phyloP scores from a whole-genome alignment of 2,797 vertebrate species.

The Myiothlypis coronata region DNA sequence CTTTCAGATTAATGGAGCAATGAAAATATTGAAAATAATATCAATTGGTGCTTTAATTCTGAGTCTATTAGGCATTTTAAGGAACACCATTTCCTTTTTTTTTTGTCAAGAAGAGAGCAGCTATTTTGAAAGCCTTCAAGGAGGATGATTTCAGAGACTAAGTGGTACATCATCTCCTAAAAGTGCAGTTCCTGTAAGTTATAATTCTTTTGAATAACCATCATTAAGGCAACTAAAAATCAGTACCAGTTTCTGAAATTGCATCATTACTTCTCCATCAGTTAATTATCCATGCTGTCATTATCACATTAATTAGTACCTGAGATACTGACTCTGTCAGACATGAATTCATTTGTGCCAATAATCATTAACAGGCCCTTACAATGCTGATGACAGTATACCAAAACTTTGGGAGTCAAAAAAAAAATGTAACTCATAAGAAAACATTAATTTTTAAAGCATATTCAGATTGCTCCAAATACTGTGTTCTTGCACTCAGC shows the following conservation, averaged over 20 bases:
- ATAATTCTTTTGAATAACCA: slow-evolving; percentile 4
- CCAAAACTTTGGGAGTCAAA: not conserved
- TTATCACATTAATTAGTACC: slow-evolving; percentile 56
- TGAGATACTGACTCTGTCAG: slow-evolving; percentile 44
- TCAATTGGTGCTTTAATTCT: not conserved
- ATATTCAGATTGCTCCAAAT: not conserved
- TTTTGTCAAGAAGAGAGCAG: not conserved
- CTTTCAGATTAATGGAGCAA: not conserved
- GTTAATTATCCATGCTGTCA: slow-evolving; percentile 53
- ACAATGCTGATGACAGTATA: slow-evolving; percentile 23
- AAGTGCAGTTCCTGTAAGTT: not conserved
- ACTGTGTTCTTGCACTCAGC: not conserved
- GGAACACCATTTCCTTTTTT: not conserved
- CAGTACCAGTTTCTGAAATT: slow-evolving; percentile 29
- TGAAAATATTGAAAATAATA: not conserved
- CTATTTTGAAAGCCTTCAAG: not conserved
- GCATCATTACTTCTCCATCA: slow-evolving; percentile 44
- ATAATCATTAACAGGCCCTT: slow-evolving; percentile 44
- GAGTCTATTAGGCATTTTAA: not conserved
- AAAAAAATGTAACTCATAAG: not conserved
- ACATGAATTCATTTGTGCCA: slow-evolving; percentile 45
- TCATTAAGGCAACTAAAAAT: slow-evolving; percentile 26
- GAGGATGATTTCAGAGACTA: not conserved
- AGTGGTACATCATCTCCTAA: not conserved
- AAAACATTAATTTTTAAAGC: slow-evolving; percentile 1